These are phyloP conservation scores for Pipistrellus nathusii DNA, from an alignment of 2,797 vertebrate genomes.

Conservation along the genomic window DNA sequence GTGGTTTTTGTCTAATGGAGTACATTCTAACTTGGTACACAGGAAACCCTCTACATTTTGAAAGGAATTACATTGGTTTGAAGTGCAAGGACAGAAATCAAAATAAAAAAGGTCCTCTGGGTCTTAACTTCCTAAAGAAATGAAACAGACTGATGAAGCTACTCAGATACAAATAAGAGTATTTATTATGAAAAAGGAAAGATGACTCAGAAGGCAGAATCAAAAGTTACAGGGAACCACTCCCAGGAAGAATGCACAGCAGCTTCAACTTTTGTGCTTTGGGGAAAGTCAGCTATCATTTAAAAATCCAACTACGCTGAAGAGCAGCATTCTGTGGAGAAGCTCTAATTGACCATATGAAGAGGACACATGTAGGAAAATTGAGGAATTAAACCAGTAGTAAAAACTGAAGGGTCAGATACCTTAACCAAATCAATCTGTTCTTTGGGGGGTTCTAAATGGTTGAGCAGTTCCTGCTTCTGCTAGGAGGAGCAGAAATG, in stretches of 20 bases:
- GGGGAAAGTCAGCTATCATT: neutral
- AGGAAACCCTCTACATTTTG: constrained; percentile 1
- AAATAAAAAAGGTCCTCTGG: neutral
- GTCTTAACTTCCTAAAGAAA: neutral
- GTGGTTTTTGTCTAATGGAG: neutral
- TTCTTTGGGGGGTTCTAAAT: neutral
- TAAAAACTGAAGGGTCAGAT: neutral
- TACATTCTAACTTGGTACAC: constrained; percentile 1
- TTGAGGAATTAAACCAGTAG: neutral
- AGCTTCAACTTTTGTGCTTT: neutral
- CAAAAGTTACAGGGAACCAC: neutral
- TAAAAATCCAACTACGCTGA: neutral
- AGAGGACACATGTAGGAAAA: neutral
- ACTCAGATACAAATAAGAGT: neutral
- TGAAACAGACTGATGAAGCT: neutral
- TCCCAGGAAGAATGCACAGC: neutral
- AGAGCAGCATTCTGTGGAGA: neutral
- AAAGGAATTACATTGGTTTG: neutral
- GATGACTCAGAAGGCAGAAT: neutral
- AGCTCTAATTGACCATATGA: neutral
- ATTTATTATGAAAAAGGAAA: neutral
- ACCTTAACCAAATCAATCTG: constrained; percentile 8
- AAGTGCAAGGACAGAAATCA: neutral
- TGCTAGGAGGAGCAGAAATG: neutral
- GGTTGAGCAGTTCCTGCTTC: neutral